Evolutionary conservation across 2,888 invertebrate genomes (phyloP).

Genomic region (Acleris holmiana): DNA sequence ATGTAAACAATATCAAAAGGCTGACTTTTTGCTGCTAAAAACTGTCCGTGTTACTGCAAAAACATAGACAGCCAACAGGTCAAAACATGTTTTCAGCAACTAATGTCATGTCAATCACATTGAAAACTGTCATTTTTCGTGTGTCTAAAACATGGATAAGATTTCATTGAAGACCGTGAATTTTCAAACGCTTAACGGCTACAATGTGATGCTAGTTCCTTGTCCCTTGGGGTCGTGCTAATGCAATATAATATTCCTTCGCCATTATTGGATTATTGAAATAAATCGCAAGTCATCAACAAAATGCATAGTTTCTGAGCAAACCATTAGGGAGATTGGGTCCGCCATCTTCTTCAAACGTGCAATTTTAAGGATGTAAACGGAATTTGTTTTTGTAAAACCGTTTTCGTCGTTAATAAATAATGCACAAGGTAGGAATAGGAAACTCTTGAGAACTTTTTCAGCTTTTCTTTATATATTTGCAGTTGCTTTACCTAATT

Average conservation of each 20-base stretch:
- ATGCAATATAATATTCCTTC: slow-evolving; percentile 55
- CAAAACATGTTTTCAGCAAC: too few species aligned
- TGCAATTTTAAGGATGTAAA: slow-evolving; percentile 24
- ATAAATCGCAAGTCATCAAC: slow-evolving; percentile 70
- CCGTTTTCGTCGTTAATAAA: not conserved
- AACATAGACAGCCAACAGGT: too few species aligned
- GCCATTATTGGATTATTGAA: slow-evolving; percentile 68
- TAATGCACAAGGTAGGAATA: too few species aligned
- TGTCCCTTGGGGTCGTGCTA: slow-evolving; percentile 37
- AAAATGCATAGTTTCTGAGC: slow-evolving; percentile 63
- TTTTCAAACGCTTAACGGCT: not conserved
- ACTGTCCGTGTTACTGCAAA: too few species aligned
- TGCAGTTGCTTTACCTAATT: too few species aligned
- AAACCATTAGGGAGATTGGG: slow-evolving; percentile 66
- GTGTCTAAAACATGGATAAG: not conserved
- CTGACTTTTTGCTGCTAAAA: too few species aligned
- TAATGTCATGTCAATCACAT: too few species aligned
- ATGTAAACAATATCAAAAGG: too few species aligned
- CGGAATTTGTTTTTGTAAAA: slow-evolving; percentile 20
- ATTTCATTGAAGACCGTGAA: not conserved
- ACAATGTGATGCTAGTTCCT: slow-evolving; percentile 18
- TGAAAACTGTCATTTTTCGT: too few species aligned
- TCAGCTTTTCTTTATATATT: too few species aligned
- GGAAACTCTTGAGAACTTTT: too few species aligned
- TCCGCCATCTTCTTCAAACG: slow-evolving; percentile 40